Evolutionary conservation across 2,113 vertebrate species (phyloP), one percentile per base, ranked within the genome.

Genomic region (Ceratotherium simum): DNA sequence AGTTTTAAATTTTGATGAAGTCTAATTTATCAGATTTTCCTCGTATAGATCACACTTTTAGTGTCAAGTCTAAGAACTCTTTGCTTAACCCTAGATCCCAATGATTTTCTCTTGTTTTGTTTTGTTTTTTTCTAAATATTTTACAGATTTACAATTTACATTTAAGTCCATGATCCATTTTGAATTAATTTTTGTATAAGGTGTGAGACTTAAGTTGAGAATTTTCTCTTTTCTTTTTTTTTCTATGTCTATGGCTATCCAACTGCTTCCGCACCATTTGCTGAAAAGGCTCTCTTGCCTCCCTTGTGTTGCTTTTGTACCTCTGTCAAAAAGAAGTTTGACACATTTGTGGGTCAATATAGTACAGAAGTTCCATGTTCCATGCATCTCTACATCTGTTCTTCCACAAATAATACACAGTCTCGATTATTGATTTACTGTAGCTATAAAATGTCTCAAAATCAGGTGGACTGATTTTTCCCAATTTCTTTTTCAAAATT

Each of bases 401-500:
- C 42, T 76, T 87, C 51, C 13, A n/a, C 56, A 21, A 51, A 46
- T 36, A 84, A 69, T 27, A 91, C 25, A 65, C 23, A 54, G 39
- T 73, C 39, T 72, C 54, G 6, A 95, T 36, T 83, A 75, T 54
- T 64, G 42, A 81, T 79, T 79, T 84, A 54, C 27, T 42, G 42
- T 67, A 80, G 4, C 4, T 36, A 42, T 80, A 78, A 42, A 46
- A 18, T 80, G 12, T 90, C 54, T 93, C 67, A 7, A 93, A 76
- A 79, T 93, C 20, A 76, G 10, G 0, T 23, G 46, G 16, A 27
- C 20, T 31, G 27, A 33, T 51, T 92, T 60, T 27, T 70, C 6
- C 20, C 27, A 58, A n/a, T n/a, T 96, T 75, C 60, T 84, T 70
- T 92, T 76, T 46, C 4, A n/a, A 79, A 95, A 84, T 93, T 73